Conservation (phyloP, 2,888 invertebrate genomes). For the Omphaloscelis lunosa region DNA sequence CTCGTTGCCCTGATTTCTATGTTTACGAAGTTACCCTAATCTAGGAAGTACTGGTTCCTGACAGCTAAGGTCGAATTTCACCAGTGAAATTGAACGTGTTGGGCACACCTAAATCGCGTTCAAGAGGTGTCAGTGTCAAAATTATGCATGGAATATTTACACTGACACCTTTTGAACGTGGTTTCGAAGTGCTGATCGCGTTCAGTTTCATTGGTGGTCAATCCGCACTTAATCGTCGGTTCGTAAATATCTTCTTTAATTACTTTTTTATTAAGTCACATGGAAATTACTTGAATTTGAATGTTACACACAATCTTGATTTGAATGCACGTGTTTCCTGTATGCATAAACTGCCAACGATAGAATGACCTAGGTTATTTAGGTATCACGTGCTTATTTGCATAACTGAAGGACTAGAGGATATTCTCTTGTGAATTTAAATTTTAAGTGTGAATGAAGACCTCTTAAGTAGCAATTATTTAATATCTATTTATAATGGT, state of each 20-base stretch:
- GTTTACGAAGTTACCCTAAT: background rate
- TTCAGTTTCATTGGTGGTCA: background rate
- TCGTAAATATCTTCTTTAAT: background rate
- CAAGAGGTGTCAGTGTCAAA: no score
- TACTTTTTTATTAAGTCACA: background rate
- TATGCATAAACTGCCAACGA: constrained; percentile 6
- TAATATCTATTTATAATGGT: no score
- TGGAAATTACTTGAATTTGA: constrained; percentile 13
- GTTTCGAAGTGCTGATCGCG: no score
- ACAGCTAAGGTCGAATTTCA: background rate
- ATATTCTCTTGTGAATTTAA: no score
- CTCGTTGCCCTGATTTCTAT: background rate
- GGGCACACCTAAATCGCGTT: no score
- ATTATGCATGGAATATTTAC: no score
- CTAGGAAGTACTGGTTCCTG: background rate
- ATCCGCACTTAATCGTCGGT: background rate
- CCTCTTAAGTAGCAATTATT: no score
- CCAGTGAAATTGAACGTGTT: no score
- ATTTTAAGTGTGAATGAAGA: no score
- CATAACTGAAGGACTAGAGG: background rate
- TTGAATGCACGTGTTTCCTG: constrained; percentile 22
- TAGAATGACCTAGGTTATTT: constrained; percentile 11
- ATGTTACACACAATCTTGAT: constrained; percentile 22
- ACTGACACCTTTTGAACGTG: no score
- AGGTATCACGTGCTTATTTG: constrained; percentile 22